phyloP scores from a whole-genome alignment of 2,797 vertebrate species.

The Sternotherus odoratus region DNA sequence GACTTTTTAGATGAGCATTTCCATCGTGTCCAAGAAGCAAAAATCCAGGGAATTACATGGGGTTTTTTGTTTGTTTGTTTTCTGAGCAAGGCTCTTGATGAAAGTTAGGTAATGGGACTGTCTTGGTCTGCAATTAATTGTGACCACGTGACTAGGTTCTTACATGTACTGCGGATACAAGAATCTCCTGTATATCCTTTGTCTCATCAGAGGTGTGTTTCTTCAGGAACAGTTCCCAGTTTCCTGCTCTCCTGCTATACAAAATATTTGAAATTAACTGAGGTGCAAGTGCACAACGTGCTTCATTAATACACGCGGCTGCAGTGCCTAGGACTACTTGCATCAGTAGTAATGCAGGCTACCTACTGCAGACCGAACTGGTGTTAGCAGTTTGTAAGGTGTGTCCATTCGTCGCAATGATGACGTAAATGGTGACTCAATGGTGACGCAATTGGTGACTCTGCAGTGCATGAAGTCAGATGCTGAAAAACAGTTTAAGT shows the following conservation, averaged over 20 bases:
- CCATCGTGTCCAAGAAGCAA: background rate
- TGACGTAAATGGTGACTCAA: too few relatives aligned
- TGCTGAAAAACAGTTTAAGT: background rate
- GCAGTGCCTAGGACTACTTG: accelerated
- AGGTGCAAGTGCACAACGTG: background rate
- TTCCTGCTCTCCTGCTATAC: background rate
- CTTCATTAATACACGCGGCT: background rate
- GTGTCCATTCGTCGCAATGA: background rate
- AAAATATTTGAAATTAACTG: background rate
- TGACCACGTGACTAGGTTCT: background rate
- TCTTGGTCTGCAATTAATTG: background rate
- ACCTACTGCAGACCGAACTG: background rate
- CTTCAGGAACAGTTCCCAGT: background rate
- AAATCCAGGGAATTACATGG: background rate
- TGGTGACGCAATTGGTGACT: background rate
- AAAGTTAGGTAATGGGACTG: background rate
- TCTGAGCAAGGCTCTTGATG: background rate
- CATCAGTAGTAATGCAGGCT: background rate
- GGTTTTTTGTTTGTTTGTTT: too few relatives aligned
- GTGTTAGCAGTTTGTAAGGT: background rate
- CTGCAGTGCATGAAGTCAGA: background rate
- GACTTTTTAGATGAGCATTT: background rate
- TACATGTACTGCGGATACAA: background rate
- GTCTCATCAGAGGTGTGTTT: background rate
- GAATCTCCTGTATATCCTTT: background rate